Evolutionary conservation across 2,113 vertebrate genomes (phyloP).

Genomic region (Pantherophis guttatus): DNA sequence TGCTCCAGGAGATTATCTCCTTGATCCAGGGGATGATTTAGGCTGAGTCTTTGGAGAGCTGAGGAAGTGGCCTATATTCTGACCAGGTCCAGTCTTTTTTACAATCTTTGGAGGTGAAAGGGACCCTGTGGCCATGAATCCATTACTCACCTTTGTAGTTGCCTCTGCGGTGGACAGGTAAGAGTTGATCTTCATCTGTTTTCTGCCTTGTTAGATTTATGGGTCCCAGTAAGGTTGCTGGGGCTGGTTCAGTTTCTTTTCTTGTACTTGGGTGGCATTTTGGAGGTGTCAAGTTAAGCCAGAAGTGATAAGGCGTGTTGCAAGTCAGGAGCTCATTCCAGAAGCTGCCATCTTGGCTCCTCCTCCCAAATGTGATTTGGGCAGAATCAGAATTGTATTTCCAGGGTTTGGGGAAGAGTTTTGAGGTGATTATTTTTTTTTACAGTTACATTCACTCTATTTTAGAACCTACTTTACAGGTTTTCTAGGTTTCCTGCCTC

Average conservation of each 20-base stretch:
- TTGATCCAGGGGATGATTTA: background rate
- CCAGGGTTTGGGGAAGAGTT: background rate
- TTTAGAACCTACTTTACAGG: background rate
- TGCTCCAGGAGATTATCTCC: background rate
- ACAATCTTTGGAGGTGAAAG: background rate
- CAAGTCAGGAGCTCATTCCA: background rate
- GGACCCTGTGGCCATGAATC: background rate
- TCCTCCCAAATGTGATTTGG: background rate
- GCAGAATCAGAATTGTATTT: background rate
- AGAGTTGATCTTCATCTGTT: background rate
- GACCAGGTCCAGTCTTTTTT: background rate
- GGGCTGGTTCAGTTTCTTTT: background rate
- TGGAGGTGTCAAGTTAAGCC: background rate
- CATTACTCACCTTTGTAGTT: background rate
- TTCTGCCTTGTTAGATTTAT: background rate
- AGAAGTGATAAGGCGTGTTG: background rate
- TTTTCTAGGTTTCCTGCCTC: background rate
- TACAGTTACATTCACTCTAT: background rate
- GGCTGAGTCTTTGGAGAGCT: background rate
- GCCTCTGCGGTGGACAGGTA: background rate
- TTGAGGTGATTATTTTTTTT: background rate
- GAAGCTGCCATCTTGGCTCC: background rate
- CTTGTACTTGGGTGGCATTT: background rate
- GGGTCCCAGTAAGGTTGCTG: background rate
- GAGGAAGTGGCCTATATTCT: background rate